phyloP scores from a whole-genome alignment of 2,888 invertebrate genomes.

The Acrobasis consociella region DNA sequence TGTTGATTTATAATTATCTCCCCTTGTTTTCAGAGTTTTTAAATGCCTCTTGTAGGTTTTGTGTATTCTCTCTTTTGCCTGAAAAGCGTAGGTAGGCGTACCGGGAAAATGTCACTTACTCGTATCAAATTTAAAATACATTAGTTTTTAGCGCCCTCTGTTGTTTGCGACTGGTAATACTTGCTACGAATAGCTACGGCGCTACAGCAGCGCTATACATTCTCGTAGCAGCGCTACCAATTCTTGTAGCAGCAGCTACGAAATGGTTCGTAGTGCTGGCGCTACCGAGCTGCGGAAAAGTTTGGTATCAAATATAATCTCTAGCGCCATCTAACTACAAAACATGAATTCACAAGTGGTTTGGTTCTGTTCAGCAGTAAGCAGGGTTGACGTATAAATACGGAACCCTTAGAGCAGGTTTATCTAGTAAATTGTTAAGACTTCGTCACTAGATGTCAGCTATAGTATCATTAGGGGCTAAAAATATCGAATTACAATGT shows the following conservation, averaged over 20 bases:
- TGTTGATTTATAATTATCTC: background rate
- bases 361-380: background rate
- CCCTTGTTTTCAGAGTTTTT: background rate
- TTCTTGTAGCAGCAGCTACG: conserved; percentile 8
- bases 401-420: background rate
- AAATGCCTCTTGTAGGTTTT: background rate
- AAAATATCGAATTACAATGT: background rate
- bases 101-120: background rate
- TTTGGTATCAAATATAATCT: background rate
- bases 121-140: background rate
- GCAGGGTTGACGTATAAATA: background rate
- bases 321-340: conserved; percentile 8
- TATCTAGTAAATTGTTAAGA: background rate
- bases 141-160: conserved; percentile 8
- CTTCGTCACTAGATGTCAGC: conserved; percentile 4
- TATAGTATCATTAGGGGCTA: background rate
- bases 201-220: conserved; percentile 8
- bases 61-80: background rate
- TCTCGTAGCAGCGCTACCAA: conserved; percentile 12
- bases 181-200: conserved; percentile 13
- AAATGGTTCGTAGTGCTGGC: background rate
- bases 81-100: background rate
- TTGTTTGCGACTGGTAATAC: background rate
- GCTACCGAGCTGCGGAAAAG: conserved; percentile 12
- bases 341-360: background rate